Conservation (phyloP, 2,113 vertebrate species). For the Odobenus rosmarus region DNA sequence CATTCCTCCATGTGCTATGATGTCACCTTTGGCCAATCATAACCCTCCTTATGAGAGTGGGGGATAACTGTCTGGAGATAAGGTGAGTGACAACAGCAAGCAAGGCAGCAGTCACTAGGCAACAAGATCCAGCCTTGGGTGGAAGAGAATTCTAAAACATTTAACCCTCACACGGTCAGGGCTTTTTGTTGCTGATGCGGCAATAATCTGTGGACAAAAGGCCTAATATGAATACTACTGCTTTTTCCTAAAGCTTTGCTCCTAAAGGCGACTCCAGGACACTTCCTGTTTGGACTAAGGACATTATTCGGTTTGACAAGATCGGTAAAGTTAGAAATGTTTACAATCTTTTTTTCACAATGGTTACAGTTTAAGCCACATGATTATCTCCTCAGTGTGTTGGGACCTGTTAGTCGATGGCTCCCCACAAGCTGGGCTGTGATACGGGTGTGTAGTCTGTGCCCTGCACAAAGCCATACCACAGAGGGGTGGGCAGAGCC, state of each 20-base stretch:
- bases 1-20: slow-evolving; percentile 70
- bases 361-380: background rate
- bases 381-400: background rate
- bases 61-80: slow-evolving; percentile 80
- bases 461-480: background rate
- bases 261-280: background rate
- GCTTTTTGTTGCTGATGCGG: slow-evolving; percentile 69
- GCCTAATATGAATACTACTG: background rate
- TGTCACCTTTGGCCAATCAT: slow-evolving; percentile 88
- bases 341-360: background rate
- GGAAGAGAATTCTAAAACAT: slow-evolving; percentile 85
- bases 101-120: slow-evolving; percentile 85
- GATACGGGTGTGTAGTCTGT: background rate
- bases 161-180: slow-evolving; percentile 85
- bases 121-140: slow-evolving; percentile 81
- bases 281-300: background rate
- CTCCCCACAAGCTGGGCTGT: background rate
- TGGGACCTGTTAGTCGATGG: background rate
- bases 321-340: background rate
- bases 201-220: slow-evolving; percentile 64
- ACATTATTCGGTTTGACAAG: background rate
- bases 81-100: slow-evolving; percentile 85
- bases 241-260: background rate
- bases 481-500: background rate
- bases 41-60: slow-evolving; percentile 77